Evolutionary conservation across 2,888 invertebrate genomes (phyloP).

Genomic region (Torymus aiolomorphi): DNA sequence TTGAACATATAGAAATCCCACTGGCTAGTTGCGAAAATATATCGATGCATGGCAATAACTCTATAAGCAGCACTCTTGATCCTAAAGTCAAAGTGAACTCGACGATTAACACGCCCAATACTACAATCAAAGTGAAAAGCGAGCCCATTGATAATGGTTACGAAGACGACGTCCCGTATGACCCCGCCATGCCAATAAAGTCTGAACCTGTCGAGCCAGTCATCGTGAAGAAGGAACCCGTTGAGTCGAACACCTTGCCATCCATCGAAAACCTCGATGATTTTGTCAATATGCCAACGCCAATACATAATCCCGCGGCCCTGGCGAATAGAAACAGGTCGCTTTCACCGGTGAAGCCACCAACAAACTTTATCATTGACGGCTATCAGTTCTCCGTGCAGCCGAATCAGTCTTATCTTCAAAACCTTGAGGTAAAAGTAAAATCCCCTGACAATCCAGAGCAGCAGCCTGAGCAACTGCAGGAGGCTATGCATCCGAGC

Average conservation of each 20-base stretch:
- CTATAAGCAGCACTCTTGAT: no score
- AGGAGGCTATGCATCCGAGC: no score
- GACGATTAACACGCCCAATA: no score
- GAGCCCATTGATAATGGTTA: no score
- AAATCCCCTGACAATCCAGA: not conserved
- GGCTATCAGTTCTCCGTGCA: slow-evolving; percentile 38
- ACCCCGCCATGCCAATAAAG: not conserved
- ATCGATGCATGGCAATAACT: not conserved
- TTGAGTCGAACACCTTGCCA: not conserved
- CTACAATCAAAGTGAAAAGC: no score
- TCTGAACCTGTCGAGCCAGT: slow-evolving; percentile 7
- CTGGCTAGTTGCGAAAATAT: no score
- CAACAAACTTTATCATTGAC: slow-evolving; percentile 34
- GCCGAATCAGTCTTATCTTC: slow-evolving; percentile 44
- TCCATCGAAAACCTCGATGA: slow-evolving; percentile 14
- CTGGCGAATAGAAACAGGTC: not conserved
- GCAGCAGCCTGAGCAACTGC: no score
- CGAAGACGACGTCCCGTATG: no score
- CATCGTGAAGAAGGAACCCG: slow-evolving; percentile 23
- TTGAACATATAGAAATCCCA: no score
- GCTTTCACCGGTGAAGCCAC: not conserved
- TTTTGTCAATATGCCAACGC: slow-evolving; percentile 45
- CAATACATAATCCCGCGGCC: slow-evolving; percentile 25
- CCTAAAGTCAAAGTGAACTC: no score
- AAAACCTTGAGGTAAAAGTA: not conserved